phyloP scores from a whole-genome alignment of 2,797 vertebrate genomes.

The Amniataba percoides region DNA sequence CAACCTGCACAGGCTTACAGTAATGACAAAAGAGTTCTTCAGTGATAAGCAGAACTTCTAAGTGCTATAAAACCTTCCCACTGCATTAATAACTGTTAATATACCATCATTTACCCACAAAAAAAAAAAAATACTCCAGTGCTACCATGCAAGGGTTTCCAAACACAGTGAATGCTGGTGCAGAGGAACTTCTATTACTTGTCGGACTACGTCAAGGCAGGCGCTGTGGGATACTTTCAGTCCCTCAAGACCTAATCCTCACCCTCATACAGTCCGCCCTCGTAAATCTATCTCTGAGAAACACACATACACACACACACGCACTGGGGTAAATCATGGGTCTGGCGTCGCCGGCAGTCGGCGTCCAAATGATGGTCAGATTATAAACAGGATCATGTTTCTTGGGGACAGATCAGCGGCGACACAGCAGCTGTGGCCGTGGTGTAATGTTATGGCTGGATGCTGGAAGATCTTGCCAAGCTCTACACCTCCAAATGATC shows the following conservation, averaged over 20 bases:
- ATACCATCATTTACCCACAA: background rate
- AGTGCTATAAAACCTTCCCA: background rate
- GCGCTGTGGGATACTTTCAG: slow-evolving; percentile 51
- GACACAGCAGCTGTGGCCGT: slow-evolving; percentile 76
- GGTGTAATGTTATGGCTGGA: slow-evolving; percentile 80
- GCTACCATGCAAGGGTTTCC: background rate
- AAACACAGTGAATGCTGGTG: slow-evolving; percentile 2
- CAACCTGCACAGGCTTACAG: background rate
- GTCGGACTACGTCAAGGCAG: slow-evolving; percentile 35
- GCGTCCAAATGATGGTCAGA: slow-evolving; percentile 76
- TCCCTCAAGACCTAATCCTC: slow-evolving; percentile 65
- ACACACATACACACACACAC: slow-evolving; percentile 59
- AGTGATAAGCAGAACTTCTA: background rate
- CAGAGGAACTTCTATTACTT: slow-evolving; percentile 31
- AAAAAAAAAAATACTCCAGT: background rate
- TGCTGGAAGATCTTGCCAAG: slow-evolving; percentile 46
- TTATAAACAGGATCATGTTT: slow-evolving; percentile 78
- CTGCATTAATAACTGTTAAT: background rate
- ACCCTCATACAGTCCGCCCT: slow-evolving; percentile 58
- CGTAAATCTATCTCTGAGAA: slow-evolving; percentile 75
- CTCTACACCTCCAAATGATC: slow-evolving; percentile 55
- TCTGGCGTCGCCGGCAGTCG: slow-evolving; percentile 79
- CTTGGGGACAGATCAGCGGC: slow-evolving; percentile 75
- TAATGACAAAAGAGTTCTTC: background rate
- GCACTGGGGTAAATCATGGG: slow-evolving; percentile 75